Conservation (phyloP, 1,140 invertebrate species). For the Helicoverpa armigera region DNA sequence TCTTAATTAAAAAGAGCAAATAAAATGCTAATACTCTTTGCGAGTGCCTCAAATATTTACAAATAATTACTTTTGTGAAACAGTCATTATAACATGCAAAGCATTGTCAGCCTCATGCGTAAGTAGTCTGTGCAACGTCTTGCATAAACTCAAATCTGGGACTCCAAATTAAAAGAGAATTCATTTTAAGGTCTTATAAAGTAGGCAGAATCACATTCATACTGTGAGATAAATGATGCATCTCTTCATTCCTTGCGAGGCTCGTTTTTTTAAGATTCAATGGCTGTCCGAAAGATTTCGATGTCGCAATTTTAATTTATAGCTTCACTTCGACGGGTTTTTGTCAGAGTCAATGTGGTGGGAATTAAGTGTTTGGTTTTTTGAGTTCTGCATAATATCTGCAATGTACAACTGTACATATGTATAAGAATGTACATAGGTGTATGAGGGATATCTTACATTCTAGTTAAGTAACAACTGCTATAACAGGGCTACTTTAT, state of each 20-base stretch:
- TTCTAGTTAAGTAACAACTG: too few relatives aligned
- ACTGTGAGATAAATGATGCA: constrained; percentile 33
- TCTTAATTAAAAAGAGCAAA: constrained; percentile 16
- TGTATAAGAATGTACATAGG: too few relatives aligned
- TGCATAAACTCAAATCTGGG: constrained; percentile 54
- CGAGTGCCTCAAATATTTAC: not conserved
- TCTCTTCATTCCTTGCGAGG: constrained; percentile 26
- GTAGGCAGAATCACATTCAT: not conserved
- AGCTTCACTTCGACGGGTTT: constrained; percentile 25
- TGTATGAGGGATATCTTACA: too few relatives aligned
- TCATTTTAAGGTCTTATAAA: constrained; percentile 20
- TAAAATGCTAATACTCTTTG: not conserved
- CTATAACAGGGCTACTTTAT: too few relatives aligned
- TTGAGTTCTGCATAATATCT: too few relatives aligned
- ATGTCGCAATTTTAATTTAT: constrained; percentile 41
- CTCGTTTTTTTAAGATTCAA: constrained; percentile 15
- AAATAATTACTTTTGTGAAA: constrained; percentile 48
- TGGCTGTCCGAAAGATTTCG: constrained; percentile 11
- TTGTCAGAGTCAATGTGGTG: constrained; percentile 6
- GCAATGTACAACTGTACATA: too few relatives aligned
- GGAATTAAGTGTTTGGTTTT: not conserved
- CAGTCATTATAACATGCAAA: constrained; percentile 50
- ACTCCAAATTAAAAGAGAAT: constrained; percentile 46
- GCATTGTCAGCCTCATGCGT: constrained; percentile 50
- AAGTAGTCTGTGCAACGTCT: constrained; percentile 54